Conservation (phyloP, 1,140 invertebrate genomes). For the Diplogasteroides magnus region DNA sequence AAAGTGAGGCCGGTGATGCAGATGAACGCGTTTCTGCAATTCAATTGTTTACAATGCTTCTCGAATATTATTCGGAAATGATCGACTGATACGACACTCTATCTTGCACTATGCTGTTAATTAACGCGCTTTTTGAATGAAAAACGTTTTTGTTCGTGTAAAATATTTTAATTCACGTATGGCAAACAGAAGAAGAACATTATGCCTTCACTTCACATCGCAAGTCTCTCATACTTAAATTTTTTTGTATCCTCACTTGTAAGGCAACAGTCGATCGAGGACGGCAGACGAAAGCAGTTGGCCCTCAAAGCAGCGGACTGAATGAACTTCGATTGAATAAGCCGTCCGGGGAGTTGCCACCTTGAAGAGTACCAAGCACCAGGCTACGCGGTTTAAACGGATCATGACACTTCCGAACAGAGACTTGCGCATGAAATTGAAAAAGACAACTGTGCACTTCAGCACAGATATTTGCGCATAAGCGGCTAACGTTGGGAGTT, state of each 20-base stretch:
- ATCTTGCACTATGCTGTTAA: not conserved
- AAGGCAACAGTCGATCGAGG: constrained; percentile 1
- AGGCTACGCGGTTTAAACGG: too few relatives aligned
- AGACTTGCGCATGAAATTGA: too few relatives aligned
- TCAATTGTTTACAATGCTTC: not conserved
- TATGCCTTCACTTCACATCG: too few relatives aligned
- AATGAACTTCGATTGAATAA: too few relatives aligned
- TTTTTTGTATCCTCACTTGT: not conserved
- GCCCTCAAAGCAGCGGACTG: not conserved
- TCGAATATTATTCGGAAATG: not conserved
- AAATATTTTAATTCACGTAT: not conserved
- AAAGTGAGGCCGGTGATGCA: not conserved
- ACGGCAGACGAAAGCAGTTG: not conserved
- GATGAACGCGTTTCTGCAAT: not conserved
- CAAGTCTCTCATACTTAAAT: not conserved
- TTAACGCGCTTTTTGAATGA: not conserved
- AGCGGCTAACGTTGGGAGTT: too few relatives aligned
- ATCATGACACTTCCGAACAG: too few relatives aligned
- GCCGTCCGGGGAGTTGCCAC: too few relatives aligned
- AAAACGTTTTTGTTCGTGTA: not conserved
- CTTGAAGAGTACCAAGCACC: too few relatives aligned
- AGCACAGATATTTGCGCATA: too few relatives aligned
- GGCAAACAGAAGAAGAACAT: too few relatives aligned
- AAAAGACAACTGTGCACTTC: too few relatives aligned
- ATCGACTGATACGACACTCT: not conserved